phyloP scores from a whole-genome alignment of 2,113 vertebrate species.

The Henicopernis longicauda region DNA sequence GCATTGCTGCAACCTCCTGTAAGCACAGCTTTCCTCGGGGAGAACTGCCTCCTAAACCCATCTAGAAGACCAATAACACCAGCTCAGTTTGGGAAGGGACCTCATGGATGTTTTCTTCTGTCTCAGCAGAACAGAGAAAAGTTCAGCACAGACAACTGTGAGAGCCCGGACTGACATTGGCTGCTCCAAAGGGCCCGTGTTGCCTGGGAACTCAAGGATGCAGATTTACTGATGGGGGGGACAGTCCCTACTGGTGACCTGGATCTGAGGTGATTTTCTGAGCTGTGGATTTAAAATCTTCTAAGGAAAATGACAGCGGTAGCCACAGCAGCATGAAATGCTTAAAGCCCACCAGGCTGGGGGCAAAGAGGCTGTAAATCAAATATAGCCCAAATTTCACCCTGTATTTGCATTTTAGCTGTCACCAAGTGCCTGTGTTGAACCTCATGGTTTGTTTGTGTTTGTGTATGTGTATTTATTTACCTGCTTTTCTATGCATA shows the following conservation, averaged over 20 bases:
- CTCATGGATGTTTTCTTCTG: neutral
- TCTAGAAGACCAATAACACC: neutral
- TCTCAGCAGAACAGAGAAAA: neutral
- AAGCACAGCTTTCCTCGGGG: accelerated
- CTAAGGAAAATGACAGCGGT: neutral
- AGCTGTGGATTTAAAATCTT: neutral
- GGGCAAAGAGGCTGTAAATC: neutral
- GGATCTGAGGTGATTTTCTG: neutral
- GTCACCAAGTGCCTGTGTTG: neutral
- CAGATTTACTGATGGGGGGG: neutral
- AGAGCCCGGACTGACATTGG: constrained; percentile 2
- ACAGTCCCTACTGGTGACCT: neutral
- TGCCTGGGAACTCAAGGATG: neutral
- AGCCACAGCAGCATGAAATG: neutral
- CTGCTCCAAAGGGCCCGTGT: accelerated
- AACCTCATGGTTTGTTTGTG: neutral
- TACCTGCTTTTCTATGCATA: neutral
- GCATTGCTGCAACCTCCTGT: neutral
- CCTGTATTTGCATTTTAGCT: neutral
- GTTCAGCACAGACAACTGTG: neutral
- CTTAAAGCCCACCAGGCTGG: neutral
- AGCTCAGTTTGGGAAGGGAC: neutral
- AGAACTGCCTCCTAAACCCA: neutral
- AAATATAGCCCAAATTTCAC: neutral
- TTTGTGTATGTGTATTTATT: neutral